phyloP scores from a whole-genome alignment of 2,113 vertebrate species.

The Conger conger region DNA sequence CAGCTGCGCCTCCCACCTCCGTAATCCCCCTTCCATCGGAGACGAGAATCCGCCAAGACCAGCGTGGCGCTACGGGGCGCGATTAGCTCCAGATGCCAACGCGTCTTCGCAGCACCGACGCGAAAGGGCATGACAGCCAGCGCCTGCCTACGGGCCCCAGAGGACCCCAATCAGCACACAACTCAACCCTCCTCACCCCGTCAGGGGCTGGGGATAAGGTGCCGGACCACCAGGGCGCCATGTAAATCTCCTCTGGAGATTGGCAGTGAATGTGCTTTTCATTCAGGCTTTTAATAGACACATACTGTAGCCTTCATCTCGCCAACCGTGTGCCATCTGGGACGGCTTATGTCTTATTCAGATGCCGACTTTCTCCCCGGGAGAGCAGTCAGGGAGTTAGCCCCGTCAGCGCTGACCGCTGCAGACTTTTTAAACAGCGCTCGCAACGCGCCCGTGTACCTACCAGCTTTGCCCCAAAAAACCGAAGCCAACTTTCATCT shows the following conservation, averaged over 20 bases:
- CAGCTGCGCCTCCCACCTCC: neutral
- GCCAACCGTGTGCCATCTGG: slow-evolving; percentile 14
- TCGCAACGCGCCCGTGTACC: neutral
- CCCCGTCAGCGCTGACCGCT: neutral
- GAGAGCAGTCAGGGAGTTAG: neutral
- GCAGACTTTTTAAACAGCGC: neutral
- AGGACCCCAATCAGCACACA: slow-evolving; percentile 20
- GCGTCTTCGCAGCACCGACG: neutral
- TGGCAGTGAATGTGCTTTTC: neutral
- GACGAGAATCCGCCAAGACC: slow-evolving; percentile 14
- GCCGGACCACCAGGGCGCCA: slow-evolving; percentile 18
- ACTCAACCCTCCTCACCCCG: neutral
- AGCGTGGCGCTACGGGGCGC: slow-evolving; percentile 6
- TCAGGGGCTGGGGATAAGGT: neutral
- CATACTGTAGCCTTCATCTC: slow-evolving; percentile 10
- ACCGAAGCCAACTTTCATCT: neutral
- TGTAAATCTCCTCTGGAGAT: slow-evolving; percentile 5
- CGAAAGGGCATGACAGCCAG: slow-evolving; percentile 19
- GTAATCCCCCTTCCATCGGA: neutral
- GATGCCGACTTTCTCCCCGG: neutral
- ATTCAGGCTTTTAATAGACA: slow-evolving; percentile 23
- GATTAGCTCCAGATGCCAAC: slow-evolving; percentile 15
- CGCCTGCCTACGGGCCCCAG: neutral
- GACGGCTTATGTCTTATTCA: slow-evolving; percentile 19
- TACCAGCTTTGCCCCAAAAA: neutral